Evolutionary conservation across 2,888 invertebrate genomes (phyloP).

Genomic region (Dilophus febrilis): DNA sequence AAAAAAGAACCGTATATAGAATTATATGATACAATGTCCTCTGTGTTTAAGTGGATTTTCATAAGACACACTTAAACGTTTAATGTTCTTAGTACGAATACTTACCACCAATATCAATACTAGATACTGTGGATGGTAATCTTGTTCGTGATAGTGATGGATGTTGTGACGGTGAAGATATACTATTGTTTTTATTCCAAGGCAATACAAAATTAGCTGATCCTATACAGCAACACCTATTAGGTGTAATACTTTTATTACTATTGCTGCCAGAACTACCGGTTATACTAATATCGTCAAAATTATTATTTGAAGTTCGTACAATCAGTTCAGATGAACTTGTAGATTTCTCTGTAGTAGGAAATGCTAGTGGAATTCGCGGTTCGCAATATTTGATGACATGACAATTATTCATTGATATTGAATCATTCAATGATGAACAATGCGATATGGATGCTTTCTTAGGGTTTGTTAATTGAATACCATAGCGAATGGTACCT

Average conservation of each 20-base stretch:
- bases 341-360: neutral
- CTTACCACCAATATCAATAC: neutral
- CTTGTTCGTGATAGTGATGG: too few species aligned
- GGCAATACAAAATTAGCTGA: conserved; percentile 7
- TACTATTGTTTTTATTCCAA: conserved; percentile 8
- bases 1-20: too few species aligned
- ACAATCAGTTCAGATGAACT: too few species aligned
- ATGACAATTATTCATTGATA: neutral
- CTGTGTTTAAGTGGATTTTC: too few species aligned
- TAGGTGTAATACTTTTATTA: conserved; percentile 1
- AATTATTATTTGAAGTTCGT: too few species aligned
- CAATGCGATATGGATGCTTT: neutral
- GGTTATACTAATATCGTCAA: neutral
- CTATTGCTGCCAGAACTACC: neutral
- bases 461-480: conserved; percentile 9
- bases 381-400: neutral
- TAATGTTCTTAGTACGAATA: too few species aligned
- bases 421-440: neutral
- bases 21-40: too few species aligned
- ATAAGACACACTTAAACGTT: too few species aligned
- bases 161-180: conserved; percentile 1
- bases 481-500: conserved; percentile 13
- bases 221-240: conserved; percentile 10
- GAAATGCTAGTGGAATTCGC: neutral
- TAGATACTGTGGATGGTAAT: neutral